Evolutionary conservation across 1,140 invertebrate genomes (phyloP).

Genomic region (Pseudomyrmex concolor): DNA sequence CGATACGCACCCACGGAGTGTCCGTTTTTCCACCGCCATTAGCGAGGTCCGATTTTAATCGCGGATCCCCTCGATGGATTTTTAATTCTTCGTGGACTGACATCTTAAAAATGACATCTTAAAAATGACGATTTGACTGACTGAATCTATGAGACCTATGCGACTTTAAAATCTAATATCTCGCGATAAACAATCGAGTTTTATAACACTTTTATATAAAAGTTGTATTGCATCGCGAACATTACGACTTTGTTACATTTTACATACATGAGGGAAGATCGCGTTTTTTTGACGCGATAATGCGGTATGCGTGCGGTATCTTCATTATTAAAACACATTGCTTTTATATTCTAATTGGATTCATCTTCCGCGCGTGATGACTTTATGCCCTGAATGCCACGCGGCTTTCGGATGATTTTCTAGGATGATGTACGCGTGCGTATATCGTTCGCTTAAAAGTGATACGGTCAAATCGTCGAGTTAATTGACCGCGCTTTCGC

Average conservation of each 20-base stretch:
- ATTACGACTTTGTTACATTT: not conserved
- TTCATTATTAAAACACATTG: not conserved
- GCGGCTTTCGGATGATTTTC: conserved; percentile 58
- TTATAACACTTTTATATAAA: not conserved
- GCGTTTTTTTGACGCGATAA: not conserved
- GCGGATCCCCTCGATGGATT: not conserved
- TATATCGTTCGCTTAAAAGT: conserved; percentile 52
- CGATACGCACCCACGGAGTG: not conserved
- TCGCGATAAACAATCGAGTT: not conserved
- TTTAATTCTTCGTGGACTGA: too few species aligned
- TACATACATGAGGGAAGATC: not conserved
- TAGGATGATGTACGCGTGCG: conserved; percentile 53
- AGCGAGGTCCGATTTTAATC: not conserved
- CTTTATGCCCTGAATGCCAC: conserved; percentile 69
- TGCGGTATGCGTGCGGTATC: not conserved
- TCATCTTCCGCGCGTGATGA: conserved; percentile 19
- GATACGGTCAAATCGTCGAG: conserved; percentile 68
- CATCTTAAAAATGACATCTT: too few species aligned
- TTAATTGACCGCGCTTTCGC: conserved; percentile 64
- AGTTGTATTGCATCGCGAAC: too few species aligned
- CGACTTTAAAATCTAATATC: not conserved
- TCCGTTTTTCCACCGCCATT: not conserved
- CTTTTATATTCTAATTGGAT: conserved; percentile 39
- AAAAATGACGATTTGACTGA: too few species aligned
- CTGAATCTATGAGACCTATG: too few species aligned